Evolutionary conservation across 2,797 vertebrate species (phyloP), one percentile per base, ranked within the genome.

Genomic region (Erpetoichthys calabaricus): DNA sequence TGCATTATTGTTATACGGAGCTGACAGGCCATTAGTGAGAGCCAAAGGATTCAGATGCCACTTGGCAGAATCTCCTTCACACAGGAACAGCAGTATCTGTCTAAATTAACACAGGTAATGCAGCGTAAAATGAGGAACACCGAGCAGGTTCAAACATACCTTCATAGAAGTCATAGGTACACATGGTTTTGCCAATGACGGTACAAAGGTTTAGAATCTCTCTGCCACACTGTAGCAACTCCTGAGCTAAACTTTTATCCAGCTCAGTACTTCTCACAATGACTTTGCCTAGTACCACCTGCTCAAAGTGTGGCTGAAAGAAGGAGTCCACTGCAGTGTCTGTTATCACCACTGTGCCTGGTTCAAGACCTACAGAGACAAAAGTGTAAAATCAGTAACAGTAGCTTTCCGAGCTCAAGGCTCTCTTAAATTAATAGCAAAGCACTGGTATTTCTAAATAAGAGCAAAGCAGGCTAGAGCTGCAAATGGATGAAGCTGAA

Each of bases 161-260:
- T 86, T 96, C 82, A 0, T 91, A 92, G 74, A 94, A 97, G 71
- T 93, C 88, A 1, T 86, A 80, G 57, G 87, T 91, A 77, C 88
- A 91, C 88, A 91, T 80, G 10, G 86, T 90, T 41, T 89, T 90
- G 63, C 89, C 80, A 0, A 85, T 79, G 60, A 92, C 79, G 0
- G 82, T 64, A 5, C 87, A 87, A 1, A 90, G 51, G 59, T 75
- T 68, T 0, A 65, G 56, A 6, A 85, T 76, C 64, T 89, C 86
- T 46, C 72, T 64, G 68, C 89, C 89, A 70, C 80, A 89, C 63
- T 80, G 67, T 4, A 91, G 71, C 0, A 92, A 79, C 10, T 94
- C 87, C 3, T 69, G 68, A 0, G 73, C 73, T 1, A 92, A 72
- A 4, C 73, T 83, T 62, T 78, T 75, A 44, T 96, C 86, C 68